Evolutionary conservation across 2,888 invertebrate species (phyloP).

Genomic region (Aphidoletes aphidimyza): DNA sequence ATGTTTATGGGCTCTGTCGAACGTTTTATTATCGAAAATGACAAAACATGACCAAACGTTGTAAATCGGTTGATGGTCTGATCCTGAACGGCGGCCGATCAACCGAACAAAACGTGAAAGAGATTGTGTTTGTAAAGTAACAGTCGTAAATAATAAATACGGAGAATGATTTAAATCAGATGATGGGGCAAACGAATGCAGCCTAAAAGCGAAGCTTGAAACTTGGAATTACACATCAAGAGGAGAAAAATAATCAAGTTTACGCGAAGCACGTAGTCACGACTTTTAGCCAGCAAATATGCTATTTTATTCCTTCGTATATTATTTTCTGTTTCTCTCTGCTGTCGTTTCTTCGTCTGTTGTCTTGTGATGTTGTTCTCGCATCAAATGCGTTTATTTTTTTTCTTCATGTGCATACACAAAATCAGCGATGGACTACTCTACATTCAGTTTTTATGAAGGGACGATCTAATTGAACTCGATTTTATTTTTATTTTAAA

Average conservation of each 20-base stretch:
- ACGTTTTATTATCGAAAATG: neutral
- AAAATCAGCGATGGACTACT: neutral
- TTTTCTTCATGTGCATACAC: neutral
- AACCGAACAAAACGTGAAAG: neutral
- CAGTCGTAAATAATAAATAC: constrained; percentile 39
- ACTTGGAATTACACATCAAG: neutral
- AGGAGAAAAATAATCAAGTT: constrained; percentile 38
- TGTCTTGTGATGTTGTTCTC: neutral
- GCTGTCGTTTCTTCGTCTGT: neutral
- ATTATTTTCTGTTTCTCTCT: neutral
- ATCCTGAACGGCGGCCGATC: neutral
- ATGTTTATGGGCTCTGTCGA: neutral
- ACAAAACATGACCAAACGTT: constrained; percentile 28
- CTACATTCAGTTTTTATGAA: neutral
- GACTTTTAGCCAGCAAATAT: constrained; percentile 16
- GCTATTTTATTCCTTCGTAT: neutral
- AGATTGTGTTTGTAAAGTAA: constrained; percentile 31
- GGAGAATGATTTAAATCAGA: constrained; percentile 31
- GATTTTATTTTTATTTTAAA: neutral
- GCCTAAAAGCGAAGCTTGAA: constrained; percentile 26
- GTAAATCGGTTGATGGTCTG: constrained; percentile 1
- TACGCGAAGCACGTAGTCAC: neutral
- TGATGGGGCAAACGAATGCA: neutral
- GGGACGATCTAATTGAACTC: neutral
- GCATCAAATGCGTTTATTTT: neutral